Evolutionary conservation across 2,797 vertebrate species (phyloP).

Genomic region (Emys orbicularis): DNA sequence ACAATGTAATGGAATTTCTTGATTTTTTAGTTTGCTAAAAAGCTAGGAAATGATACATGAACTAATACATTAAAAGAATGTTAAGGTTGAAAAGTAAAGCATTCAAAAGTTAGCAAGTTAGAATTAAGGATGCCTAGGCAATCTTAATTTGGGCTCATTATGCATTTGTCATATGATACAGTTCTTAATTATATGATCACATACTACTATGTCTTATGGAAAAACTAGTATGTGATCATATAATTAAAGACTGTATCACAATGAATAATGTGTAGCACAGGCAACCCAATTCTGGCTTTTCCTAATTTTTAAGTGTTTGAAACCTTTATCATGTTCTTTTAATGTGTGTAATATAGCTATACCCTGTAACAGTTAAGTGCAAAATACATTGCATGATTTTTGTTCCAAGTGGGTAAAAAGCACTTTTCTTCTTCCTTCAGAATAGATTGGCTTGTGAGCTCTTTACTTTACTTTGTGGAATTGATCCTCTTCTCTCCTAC

Average conservation of each 20-base stretch:
- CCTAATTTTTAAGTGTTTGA: constrained; percentile 13
- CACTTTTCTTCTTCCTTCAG: not conserved
- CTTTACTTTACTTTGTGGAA: not conserved
- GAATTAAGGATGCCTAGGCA: not conserved
- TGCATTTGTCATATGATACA: not conserved
- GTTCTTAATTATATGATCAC: not conserved
- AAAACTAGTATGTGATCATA: constrained; percentile 58
- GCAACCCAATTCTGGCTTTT: constrained; percentile 52
- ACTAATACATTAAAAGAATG: not conserved
- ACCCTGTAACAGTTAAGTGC: not conserved
- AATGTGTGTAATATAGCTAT: rapidly evolving
- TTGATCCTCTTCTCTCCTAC: not conserved
- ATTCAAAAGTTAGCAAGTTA: not conserved
- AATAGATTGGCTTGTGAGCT: not conserved
- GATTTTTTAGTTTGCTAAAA: not conserved
- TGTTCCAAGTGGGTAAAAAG: not conserved
- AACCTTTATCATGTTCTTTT: not conserved
- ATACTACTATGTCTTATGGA: not conserved
- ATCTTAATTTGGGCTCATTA: not conserved
- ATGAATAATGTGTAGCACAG: constrained; percentile 63
- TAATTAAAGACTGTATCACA: constrained; percentile 50
- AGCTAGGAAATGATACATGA: not conserved
- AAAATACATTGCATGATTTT: not conserved
- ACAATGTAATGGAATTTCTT: not conserved
- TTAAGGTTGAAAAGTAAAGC: not conserved